These are phyloP conservation scores for Leistus spinibarbis DNA, from an alignment of 2,888 invertebrate genomes.

Conservation along the genomic window DNA sequence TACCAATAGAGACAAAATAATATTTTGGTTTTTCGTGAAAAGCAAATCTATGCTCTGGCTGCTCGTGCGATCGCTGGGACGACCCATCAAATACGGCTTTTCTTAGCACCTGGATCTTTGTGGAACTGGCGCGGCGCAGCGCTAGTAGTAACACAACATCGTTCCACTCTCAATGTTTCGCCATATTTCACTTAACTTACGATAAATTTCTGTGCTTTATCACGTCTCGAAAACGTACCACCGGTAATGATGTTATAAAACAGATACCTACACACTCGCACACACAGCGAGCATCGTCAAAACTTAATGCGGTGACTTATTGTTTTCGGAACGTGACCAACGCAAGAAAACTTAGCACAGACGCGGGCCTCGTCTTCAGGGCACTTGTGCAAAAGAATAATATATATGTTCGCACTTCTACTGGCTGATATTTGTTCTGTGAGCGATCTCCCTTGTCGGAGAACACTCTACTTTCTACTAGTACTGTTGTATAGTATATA, in stretches of 20 bases:
- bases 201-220: constrained; percentile 54
- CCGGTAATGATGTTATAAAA: constrained; percentile 53
- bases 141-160: constrained; percentile 3
- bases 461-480: background rate
- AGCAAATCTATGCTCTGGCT: background rate
- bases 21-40: too few species aligned
- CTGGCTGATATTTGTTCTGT: constrained; percentile 1
- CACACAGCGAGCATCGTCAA: constrained; percentile 39
- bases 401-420: background rate
- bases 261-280: constrained; percentile 43
- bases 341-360: constrained; percentile 6
- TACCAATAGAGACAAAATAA: too few species aligned
- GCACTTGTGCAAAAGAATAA: background rate
- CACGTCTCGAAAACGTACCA: constrained; percentile 48
- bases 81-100: background rate
- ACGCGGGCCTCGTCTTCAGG: background rate
- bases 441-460: background rate
- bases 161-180: constrained; percentile 33
- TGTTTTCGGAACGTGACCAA: constrained; percentile 43
- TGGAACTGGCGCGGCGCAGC: constrained; percentile 8
- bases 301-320: constrained; percentile 44
- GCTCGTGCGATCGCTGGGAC: background rate
- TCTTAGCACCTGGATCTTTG: background rate
- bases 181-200: constrained; percentile 52
- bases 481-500: background rate